Conservation (phyloP, 2,797 vertebrate genomes). For the Gadopsis bispinosus region DNA sequence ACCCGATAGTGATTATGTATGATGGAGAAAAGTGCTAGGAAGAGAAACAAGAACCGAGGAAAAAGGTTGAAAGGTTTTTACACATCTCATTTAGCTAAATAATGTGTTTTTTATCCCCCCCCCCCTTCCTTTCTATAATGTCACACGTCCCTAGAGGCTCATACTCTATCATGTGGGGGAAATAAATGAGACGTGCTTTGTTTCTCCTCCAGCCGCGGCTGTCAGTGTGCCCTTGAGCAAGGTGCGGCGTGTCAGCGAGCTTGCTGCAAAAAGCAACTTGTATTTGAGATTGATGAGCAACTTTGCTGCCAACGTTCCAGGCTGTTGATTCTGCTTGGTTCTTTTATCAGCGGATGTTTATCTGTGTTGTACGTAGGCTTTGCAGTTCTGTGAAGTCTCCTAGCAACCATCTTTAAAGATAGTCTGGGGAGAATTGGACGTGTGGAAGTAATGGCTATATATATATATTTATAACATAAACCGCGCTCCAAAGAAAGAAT, state of each 20-base stretch:
- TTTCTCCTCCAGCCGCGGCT: background rate
- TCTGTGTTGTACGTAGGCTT: slow-evolving; percentile 41
- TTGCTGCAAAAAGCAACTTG: background rate
- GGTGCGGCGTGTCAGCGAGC: background rate
- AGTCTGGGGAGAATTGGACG: slow-evolving; percentile 37
- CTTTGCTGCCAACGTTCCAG: background rate
- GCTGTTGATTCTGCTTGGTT: slow-evolving; percentile 27
- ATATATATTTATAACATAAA: background rate
- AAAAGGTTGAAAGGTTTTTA: background rate
- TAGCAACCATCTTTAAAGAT: slow-evolving; percentile 65
- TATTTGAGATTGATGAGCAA: slow-evolving; percentile 19
- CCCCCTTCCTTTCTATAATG: background rate
- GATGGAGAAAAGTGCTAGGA: background rate
- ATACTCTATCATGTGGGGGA: background rate
- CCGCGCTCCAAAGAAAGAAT: background rate
- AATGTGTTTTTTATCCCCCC: background rate
- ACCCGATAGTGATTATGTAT: background rate
- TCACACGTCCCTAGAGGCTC: background rate
- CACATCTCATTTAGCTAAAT: slow-evolving; percentile 14
- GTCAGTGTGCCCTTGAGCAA: slow-evolving; percentile 24
- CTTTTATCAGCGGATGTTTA: slow-evolving; percentile 35
- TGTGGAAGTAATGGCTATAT: slow-evolving; percentile 55
- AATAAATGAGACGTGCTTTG: background rate
- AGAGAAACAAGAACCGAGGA: background rate
- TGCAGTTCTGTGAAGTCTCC: slow-evolving; percentile 51